phyloP scores from a whole-genome alignment of 1,140 invertebrate species.

The Macrobrachium nipponense region DNA sequence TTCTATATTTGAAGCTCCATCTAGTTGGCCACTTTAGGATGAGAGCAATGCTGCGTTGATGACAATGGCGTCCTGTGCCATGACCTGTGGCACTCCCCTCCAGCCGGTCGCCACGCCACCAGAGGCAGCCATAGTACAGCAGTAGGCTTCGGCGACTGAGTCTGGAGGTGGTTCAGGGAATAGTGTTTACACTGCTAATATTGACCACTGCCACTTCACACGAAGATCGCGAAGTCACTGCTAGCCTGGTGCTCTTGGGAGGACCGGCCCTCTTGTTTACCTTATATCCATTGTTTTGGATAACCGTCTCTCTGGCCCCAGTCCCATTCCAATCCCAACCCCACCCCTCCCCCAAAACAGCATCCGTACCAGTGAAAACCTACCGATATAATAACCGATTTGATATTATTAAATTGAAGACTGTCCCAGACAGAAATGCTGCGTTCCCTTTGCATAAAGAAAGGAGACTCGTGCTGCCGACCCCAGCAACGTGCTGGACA shows the following conservation, averaged over 20 bases:
- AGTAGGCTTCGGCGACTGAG: neutral
- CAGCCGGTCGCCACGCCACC: neutral
- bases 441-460: too few species aligned
- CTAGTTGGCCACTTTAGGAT: too few species aligned
- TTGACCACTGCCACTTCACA: constrained; percentile 8
- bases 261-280: constrained; percentile 1
- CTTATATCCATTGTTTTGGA: constrained; percentile 5
- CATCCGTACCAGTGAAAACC: neutral
- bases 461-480: too few species aligned
- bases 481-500: too few species aligned
- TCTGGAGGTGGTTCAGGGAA: too few species aligned
- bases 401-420: too few species aligned
- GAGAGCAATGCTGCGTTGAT: too few species aligned
- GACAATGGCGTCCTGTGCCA: too few species aligned
- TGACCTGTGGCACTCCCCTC: too few species aligned
- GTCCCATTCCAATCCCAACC: neutral
- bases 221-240: constrained; percentile 14
- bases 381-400: neutral
- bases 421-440: too few species aligned
- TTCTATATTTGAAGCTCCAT: too few species aligned
- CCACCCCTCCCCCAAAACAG: neutral
- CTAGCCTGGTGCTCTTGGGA: constrained; percentile 2
- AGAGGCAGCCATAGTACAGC: neutral
- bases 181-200: constrained; percentile 5
- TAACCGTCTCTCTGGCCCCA: too few species aligned